These are phyloP conservation scores for Mnemiopsis leidyi DNA, from an alignment of 37 sponge, comb jelly and placozoan genomes.

Conservation along the genomic window DNA sequence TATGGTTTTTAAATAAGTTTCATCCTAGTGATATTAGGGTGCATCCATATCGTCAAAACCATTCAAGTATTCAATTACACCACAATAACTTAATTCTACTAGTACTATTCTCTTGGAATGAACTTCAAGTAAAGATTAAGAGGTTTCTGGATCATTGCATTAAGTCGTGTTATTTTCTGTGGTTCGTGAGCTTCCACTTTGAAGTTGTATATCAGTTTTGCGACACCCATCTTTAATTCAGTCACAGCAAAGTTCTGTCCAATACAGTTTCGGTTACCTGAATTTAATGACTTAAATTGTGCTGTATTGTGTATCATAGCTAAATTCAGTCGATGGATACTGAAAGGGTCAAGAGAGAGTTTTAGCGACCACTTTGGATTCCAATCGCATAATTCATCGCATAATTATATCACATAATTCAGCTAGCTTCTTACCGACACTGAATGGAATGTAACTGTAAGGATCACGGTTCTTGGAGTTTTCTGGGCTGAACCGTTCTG, in stretches of 20 bases:
- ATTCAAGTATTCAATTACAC: too few species aligned
- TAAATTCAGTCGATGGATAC: too few species aligned
- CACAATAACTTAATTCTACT: too few species aligned
- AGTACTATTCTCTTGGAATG: neutral
- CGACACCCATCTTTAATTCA: neutral
- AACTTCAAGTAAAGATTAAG: neutral
- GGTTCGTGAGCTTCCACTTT: neutral
- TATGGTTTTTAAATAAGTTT: too few species aligned
- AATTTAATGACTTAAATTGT: too few species aligned
- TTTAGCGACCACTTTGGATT: neutral
- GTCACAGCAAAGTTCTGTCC: neutral
- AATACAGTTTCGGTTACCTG: constrained; percentile 29
- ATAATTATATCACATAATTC: too few species aligned
- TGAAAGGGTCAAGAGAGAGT: neutral
- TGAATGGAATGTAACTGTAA: constrained; percentile 3
- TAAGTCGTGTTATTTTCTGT: neutral
- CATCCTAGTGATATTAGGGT: too few species aligned
- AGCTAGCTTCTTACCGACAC: neutral
- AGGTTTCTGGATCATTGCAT: neutral
- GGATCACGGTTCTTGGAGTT: neutral
- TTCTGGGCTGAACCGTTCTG: neutral
- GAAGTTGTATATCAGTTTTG: neutral
- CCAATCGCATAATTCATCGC: neutral
- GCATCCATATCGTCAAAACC: too few species aligned
- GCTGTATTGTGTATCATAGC: too few species aligned